Conservation (phyloP, 2,797 vertebrate species). For the Picus viridis region DNA sequence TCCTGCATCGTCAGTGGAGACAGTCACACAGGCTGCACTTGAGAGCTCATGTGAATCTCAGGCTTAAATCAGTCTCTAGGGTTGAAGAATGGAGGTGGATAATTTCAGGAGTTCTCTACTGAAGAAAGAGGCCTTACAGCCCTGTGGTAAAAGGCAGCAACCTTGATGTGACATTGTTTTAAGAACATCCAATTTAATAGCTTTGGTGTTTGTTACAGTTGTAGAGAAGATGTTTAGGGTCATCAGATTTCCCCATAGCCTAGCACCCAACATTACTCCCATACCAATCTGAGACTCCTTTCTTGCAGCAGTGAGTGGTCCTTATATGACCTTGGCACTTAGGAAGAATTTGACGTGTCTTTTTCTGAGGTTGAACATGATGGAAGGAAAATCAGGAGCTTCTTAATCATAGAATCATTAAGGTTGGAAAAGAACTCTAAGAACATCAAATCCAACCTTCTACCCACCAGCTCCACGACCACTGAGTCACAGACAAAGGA, state of each 20-base stretch:
- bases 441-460: too few relatives aligned
- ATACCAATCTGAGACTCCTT: not conserved
- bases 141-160: not conserved
- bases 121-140: not conserved
- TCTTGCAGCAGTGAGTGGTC: not conserved
- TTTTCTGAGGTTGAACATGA: not conserved
- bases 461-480: too few relatives aligned
- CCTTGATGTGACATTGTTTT: not conserved
- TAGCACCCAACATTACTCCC: not conserved
- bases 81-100: not conserved
- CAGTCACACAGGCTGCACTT: not conserved
- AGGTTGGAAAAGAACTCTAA: too few relatives aligned
- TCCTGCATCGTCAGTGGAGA: not conserved
- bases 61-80: not conserved
- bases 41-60: not conserved
- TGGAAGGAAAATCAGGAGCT: not conserved
- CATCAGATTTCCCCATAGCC: not conserved
- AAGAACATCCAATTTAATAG: not conserved
- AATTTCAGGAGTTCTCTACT: not conserved
- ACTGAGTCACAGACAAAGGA: not conserved
- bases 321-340: not conserved
- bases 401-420: not conserved
- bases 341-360: not conserved
- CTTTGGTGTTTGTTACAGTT: not conserved
- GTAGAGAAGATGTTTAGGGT: not conserved